Conservation (phyloP, 2,888 invertebrate genomes). For the Leptinotarsa haldemani region DNA sequence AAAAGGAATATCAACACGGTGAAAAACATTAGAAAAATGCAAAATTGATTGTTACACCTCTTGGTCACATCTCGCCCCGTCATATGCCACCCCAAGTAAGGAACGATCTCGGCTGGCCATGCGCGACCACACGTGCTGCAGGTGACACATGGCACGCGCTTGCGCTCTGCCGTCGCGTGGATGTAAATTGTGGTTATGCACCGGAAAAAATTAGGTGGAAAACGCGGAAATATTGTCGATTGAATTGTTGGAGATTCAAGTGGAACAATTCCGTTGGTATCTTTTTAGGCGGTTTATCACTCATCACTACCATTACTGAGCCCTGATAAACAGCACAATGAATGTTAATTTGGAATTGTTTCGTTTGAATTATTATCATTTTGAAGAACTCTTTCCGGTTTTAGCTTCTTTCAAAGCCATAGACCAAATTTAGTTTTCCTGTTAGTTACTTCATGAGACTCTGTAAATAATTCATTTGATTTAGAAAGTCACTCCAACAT, state of each 20-base stretch:
- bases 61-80: constrained; percentile 33
- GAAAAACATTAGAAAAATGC: constrained; percentile 42
- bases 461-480: too few relatives aligned
- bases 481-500: too few relatives aligned
- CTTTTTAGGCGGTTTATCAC: neutral
- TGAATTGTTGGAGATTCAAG: constrained; percentile 9
- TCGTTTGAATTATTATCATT: too few relatives aligned
- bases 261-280: constrained; percentile 8
- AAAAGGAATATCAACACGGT: constrained; percentile 41
- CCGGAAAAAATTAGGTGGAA: constrained; percentile 20
- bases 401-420: too few relatives aligned
- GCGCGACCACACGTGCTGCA: constrained; percentile 48
- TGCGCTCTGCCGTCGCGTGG: constrained; percentile 35
- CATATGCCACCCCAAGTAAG: constrained; percentile 22
- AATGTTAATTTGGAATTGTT: too few relatives aligned
- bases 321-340: too few relatives aligned
- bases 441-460: too few relatives aligned
- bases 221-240: neutral
- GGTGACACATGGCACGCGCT: constrained; percentile 54
- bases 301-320: neutral
- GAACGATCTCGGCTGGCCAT: constrained; percentile 32
- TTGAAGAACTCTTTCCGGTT: too few relatives aligned
- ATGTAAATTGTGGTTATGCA: constrained; percentile 10
- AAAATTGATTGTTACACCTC: constrained; percentile 44
- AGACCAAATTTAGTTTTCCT: too few relatives aligned